Conservation (phyloP, 2,797 vertebrate genomes). For the Acrossocheilus fasciatus region DNA sequence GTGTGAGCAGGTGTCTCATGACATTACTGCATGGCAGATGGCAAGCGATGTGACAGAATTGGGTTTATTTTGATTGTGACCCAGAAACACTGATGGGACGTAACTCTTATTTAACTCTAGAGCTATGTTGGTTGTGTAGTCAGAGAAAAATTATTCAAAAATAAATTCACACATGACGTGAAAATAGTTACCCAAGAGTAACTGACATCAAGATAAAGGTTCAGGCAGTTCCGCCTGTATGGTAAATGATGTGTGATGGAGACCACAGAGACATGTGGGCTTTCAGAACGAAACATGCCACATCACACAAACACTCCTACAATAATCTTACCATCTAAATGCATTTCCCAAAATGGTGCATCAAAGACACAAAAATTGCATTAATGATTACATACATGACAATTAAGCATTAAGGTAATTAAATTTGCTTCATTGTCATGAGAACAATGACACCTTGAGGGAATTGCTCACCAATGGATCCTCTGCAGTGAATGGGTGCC, state of each 20-base stretch:
- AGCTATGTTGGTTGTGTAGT: not conserved
- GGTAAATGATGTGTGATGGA: slow-evolving; percentile 24
- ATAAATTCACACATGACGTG: not conserved
- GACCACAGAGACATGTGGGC: not conserved
- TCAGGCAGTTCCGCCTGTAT: not conserved
- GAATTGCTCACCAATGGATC: not conserved
- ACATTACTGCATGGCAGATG: slow-evolving; percentile 14
- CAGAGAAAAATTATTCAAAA: not conserved
- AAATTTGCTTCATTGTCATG: not conserved
- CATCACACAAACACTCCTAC: not conserved
- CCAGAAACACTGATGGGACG: slow-evolving; percentile 11
- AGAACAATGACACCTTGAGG: not conserved
- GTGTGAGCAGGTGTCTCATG: not conserved
- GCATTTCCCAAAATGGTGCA: slow-evolving; percentile 19
- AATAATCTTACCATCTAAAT: slow-evolving; percentile 29
- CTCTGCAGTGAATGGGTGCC: slow-evolving; percentile 7
- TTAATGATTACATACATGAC: not conserved
- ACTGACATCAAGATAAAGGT: not conserved
- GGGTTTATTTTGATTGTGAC: not conserved
- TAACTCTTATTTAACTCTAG: not conserved
- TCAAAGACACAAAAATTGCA: not conserved
- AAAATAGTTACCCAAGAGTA: not conserved
- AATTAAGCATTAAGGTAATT: not conserved
- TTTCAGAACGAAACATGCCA: not conserved
- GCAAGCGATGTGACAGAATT: not conserved